Evolutionary conservation across 2,113 vertebrate genomes (phyloP).

Genomic region (Hyaena hyaena): DNA sequence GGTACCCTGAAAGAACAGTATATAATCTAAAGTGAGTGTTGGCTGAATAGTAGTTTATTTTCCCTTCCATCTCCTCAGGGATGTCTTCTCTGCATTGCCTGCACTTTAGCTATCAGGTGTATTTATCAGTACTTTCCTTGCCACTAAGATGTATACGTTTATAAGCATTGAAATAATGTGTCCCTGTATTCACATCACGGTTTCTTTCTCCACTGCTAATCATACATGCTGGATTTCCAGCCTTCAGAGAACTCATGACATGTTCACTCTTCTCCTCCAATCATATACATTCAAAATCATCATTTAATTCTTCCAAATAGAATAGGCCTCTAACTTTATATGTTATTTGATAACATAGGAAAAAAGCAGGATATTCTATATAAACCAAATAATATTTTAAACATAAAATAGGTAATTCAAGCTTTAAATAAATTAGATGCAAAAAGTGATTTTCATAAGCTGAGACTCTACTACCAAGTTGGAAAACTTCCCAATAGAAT

Average conservation of each 20-base stretch:
- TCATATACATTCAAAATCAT: not conserved
- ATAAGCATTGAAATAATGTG: not conserved
- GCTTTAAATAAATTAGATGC: not conserved
- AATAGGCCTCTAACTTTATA: not conserved
- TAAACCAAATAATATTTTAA: not conserved
- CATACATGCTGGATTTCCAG: not conserved
- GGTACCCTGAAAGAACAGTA: not conserved
- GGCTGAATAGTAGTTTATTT: not conserved
- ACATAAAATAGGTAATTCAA: not conserved
- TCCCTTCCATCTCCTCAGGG: not conserved
- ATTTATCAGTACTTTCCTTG: not conserved
- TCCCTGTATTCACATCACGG: not conserved
- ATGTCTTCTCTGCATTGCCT: not conserved
- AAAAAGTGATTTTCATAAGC: not conserved
- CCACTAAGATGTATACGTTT: not conserved
- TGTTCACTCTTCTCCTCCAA: not conserved
- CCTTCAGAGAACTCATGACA: not conserved
- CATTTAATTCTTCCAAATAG: not conserved
- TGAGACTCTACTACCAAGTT: not conserved
- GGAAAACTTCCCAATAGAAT: not conserved
- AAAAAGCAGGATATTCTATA: not conserved
- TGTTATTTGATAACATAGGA: not conserved
- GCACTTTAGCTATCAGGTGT: not conserved
- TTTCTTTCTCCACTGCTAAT: not conserved
- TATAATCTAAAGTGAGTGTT: not conserved